Evolutionary conservation across 2,113 vertebrate species (phyloP), one percentile per base, ranked within the genome.

Genomic region (Esox niger): DNA sequence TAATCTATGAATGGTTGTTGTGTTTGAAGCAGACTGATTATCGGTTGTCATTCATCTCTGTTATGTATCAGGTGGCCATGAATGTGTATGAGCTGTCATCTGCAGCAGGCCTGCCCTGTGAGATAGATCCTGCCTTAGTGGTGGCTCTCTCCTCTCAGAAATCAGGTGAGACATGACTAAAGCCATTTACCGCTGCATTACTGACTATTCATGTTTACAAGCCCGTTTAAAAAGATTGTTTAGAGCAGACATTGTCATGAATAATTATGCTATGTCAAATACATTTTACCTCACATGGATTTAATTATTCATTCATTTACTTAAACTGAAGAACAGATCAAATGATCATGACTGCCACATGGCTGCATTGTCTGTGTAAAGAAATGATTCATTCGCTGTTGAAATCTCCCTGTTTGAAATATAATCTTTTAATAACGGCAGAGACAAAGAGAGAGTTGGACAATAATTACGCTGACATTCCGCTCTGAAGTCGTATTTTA

Each of bases 71-170:
- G 96, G 97, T 99, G 91, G 97, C 97, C 77, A 99, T 99, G 97
- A 99, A 99, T 58, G 97, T 99, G 55, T 99, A 99, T 60, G 97
- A 99, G 79, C 90, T 99, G 67, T 99, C 97, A 6, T 99, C 97
- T 17, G 97, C 97, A 17, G 95, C 97, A 62, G 97, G 97, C 31
- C 82, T 99, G 66, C 97, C 97, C 64, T 99, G 97, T 64, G 97
- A 98, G 87, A 99, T 99, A 57, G 96, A 99, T 87, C 97, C 97
- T 2, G 97, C 97, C 3, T 89, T 98, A 78, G 96, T 99, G 0
- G 97, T 98, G 78, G 97, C 96, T 23, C 88, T 99, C 68, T 98
- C 96, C 57, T 98, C 97, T 35, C 96, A 99, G 82, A 99, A 99
- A 74, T 97, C 95, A 78, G 97, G 97, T 98, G 89, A 87, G 86